Evolutionary conservation across 2,888 invertebrate species (phyloP).

Genomic region (Troides helena): DNA sequence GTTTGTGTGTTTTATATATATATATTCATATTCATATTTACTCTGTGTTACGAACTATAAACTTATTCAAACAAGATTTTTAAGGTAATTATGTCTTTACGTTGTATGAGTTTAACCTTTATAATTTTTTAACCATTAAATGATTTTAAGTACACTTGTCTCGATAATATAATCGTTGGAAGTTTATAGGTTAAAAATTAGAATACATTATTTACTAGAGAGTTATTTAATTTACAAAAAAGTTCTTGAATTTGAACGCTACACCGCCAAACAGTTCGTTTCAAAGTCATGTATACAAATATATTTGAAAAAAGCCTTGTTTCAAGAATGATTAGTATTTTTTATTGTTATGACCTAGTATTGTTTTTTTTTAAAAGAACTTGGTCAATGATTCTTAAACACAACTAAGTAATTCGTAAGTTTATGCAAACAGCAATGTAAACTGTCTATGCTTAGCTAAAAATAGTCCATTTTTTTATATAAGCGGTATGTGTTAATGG

Average conservation of each 20-base stretch:
- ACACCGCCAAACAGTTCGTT: no score
- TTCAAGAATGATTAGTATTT: no score
- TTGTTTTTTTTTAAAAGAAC: no score
- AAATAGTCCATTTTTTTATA: conserved; percentile 15
- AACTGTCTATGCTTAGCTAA: conserved; percentile 6
- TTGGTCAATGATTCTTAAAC: no score
- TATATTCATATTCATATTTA: no score
- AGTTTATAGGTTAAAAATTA: neutral
- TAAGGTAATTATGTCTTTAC: conserved; percentile 6
- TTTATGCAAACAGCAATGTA: neutral
- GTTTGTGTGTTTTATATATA: conserved; percentile 32
- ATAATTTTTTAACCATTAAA: conserved; percentile 9
- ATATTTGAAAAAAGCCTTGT: no score
- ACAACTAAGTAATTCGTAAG: neutral
- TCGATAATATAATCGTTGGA: neutral
- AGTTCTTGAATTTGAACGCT: no score
- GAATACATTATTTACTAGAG: no score
- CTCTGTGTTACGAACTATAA: neutral
- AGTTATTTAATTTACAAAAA: no score
- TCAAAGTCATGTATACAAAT: neutral
- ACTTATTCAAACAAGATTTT: neutral
- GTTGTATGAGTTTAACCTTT: conserved; percentile 9
- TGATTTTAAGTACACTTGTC: neutral
- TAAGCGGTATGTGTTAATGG: conserved; percentile 23
- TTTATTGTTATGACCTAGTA: no score